Evolutionary conservation across 2,888 invertebrate genomes (phyloP).

Genomic region (Aporophyla lueneburgensis): DNA sequence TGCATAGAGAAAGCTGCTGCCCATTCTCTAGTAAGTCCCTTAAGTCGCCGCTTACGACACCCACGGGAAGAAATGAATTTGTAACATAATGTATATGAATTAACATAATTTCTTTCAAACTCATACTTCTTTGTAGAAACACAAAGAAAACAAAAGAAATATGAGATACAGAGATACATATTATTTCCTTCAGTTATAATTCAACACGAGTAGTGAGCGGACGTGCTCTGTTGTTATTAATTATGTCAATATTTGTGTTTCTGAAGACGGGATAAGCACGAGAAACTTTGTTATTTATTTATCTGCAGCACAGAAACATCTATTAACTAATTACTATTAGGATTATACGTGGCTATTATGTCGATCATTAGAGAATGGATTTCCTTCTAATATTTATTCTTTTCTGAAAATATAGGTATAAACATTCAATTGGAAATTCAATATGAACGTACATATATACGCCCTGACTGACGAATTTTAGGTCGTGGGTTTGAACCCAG

Average conservation of each 20-base stretch:
- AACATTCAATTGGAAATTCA: neutral
- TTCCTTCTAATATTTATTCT: neutral
- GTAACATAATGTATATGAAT: neutral
- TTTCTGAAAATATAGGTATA: neutral
- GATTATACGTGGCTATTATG: constrained; percentile 64
- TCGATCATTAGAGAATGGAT: neutral
- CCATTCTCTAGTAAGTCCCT: too few relatives aligned
- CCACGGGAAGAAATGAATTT: too few relatives aligned
- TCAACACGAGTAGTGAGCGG: constrained; percentile 77
- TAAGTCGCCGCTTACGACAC: too few relatives aligned
- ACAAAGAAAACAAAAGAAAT: constrained; percentile 54
- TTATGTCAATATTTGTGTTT: constrained; percentile 86
- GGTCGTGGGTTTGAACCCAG: too few relatives aligned
- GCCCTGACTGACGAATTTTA: too few relatives aligned
- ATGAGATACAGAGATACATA: constrained; percentile 61
- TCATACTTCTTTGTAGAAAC: constrained; percentile 32
- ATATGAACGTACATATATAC: neutral
- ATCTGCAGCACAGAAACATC: constrained; percentile 75
- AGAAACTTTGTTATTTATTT: constrained; percentile 81
- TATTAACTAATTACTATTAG: constrained; percentile 77
- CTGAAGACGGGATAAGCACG: constrained; percentile 80
- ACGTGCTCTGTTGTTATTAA: constrained; percentile 84
- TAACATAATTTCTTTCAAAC: neutral
- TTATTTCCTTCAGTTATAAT: constrained; percentile 76
- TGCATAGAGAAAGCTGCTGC: too few relatives aligned